Conservation (phyloP, 2,888 invertebrate species). For the Ypsolopha sequella region DNA sequence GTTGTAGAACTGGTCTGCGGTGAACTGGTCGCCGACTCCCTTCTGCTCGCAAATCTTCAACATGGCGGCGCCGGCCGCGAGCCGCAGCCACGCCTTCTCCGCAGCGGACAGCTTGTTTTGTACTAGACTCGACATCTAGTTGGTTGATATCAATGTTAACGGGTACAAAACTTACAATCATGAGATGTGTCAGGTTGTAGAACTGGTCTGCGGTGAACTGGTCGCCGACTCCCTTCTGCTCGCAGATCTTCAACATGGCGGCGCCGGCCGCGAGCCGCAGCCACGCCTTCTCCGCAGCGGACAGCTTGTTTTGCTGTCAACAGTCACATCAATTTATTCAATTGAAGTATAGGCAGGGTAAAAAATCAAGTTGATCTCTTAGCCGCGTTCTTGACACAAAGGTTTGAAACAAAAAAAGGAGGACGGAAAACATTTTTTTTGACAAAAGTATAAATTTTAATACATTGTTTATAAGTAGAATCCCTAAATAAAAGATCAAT, state of each 20-base stretch:
- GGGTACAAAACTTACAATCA: constrained; percentile 75
- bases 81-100: constrained; percentile 93
- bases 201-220: constrained; percentile 96
- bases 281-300: constrained; percentile 93
- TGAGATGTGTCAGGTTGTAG: constrained; percentile 91
- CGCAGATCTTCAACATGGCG: constrained; percentile 96
- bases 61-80: constrained; percentile 96
- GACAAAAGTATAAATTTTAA: too few relatives aligned
- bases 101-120: constrained; percentile 82
- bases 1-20: constrained; percentile 94
- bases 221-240: constrained; percentile 96
- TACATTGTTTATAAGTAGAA: too few relatives aligned
- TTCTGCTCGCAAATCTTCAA: constrained; percentile 97
- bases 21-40: constrained; percentile 94
- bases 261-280: constrained; percentile 92
- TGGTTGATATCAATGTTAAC: too few relatives aligned
- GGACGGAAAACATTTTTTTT: too few relatives aligned
- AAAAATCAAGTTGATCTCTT: too few relatives aligned
- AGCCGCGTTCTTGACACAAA: too few relatives aligned
- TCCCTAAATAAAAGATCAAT: too few relatives aligned
- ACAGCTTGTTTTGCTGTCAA: constrained; percentile 77
- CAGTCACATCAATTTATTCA: too few relatives aligned
- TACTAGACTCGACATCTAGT: too few relatives aligned
- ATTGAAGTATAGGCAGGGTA: too few relatives aligned
- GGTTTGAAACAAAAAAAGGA: too few relatives aligned